phyloP scores from a whole-genome alignment of 2,888 invertebrate species.

The Epiblema foenella region DNA sequence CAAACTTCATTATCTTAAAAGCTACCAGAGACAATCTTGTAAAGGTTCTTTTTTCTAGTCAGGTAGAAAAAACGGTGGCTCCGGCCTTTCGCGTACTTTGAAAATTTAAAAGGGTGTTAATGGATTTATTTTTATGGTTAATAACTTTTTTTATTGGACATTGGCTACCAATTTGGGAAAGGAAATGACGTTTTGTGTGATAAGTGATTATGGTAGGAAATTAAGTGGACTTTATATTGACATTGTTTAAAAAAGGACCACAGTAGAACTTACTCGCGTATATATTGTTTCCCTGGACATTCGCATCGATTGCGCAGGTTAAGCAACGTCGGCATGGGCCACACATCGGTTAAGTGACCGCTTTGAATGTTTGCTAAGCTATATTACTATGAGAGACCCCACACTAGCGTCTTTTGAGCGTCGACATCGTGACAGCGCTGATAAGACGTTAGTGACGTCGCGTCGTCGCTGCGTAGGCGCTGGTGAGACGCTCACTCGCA shows the following conservation, averaged over 20 bases:
- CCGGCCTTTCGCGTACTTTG: conserved; percentile 22
- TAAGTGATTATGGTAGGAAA: background rate
- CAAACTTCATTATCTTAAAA: conserved; percentile 44
- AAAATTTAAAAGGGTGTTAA: conserved; percentile 39
- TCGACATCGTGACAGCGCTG: no score
- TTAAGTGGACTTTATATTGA: background rate
- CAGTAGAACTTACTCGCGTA: no score
- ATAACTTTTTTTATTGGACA: conserved; percentile 27
- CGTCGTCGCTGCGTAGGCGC: no score
- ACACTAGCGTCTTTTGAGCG: no score
- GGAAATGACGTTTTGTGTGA: background rate
- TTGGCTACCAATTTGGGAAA: conserved; percentile 11
- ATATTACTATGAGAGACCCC: no score
- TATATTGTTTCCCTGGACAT: no score
- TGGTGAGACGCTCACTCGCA: no score
- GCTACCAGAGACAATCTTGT: conserved; percentile 42
- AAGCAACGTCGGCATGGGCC: no score
- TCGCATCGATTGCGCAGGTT: no score
- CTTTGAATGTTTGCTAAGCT: no score
- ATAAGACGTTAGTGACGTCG: no score
- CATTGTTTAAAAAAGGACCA: background rate
- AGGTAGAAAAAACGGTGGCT: conserved; percentile 35
- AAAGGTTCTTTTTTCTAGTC: conserved; percentile 33
- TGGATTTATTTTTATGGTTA: conserved; percentile 26
- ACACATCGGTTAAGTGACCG: no score